phyloP scores from a whole-genome alignment of 2,888 invertebrate genomes.

The Caprella mutica region DNA sequence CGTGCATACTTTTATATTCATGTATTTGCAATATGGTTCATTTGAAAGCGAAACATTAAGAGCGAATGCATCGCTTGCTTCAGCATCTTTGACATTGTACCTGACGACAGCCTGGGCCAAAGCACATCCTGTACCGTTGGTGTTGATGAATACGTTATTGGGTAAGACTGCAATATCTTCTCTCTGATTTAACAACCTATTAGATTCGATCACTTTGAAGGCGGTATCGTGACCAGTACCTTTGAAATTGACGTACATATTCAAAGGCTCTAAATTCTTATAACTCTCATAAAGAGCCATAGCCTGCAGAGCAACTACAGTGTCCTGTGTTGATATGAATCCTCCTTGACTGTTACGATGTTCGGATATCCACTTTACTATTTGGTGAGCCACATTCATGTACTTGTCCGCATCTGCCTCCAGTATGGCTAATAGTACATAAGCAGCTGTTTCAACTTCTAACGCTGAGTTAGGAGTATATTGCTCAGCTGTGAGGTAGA shows the following conservation, averaged over 20 bases:
- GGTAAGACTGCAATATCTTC: slow-evolving; percentile 43
- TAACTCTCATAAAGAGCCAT: slow-evolving; percentile 35
- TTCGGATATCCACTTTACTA: slow-evolving; percentile 59
- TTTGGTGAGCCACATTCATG: slow-evolving; percentile 48
- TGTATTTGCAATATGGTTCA: slow-evolving; percentile 37
- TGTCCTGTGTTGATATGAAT: slow-evolving; percentile 59
- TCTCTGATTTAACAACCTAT: slow-evolving; percentile 45
- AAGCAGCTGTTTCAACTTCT: slow-evolving; percentile 57
- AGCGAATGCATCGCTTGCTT: slow-evolving; percentile 44
- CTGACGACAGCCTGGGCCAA: slow-evolving; percentile 45
- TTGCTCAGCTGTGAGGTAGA: no score
- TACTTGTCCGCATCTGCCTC: slow-evolving; percentile 45
- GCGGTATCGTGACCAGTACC: slow-evolving; percentile 39
- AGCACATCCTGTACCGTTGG: slow-evolving; percentile 49
- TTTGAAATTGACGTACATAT: slow-evolving; percentile 43
- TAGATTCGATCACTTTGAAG: slow-evolving; percentile 42
- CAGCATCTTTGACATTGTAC: slow-evolving; percentile 44
- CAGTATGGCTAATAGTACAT: slow-evolving; percentile 52
- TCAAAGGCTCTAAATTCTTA: slow-evolving; percentile 42
- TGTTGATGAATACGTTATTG: slow-evolving; percentile 43
- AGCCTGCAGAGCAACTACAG: slow-evolving; percentile 49
- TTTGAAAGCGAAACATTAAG: slow-evolving; percentile 36
- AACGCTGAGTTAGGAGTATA: no score
- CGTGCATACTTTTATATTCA: slow-evolving; percentile 33
- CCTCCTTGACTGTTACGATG: slow-evolving; percentile 58